Base-by-base conservation (phyloP, 2,797 vertebrate species). In the Parauchenoglanis ngamensis region DNA sequence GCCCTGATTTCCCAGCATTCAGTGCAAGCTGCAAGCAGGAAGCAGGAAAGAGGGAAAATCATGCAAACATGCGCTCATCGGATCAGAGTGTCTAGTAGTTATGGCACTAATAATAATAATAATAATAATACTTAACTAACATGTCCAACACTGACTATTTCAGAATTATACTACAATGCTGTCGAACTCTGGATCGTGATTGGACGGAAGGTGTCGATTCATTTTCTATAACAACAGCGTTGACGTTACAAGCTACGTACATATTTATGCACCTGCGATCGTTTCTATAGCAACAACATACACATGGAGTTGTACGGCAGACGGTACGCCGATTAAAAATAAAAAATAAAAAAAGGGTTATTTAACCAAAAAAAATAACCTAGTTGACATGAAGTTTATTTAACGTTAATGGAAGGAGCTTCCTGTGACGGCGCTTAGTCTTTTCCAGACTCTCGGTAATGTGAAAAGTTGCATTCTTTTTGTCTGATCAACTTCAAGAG, bases 1-100 rank as follows among this genome's bases (percentile, higher is more conserved):
- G 56, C 56, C 21, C 56, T 15, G 78, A 61, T 80, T 61, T 80
- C 78, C 56, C 56, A 80, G 78, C 56, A 61, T 80, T 83, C 80
- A 76, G 46, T 31, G 40, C 79, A 46, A 73, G 67, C 25, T 31
- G 44, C 77, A 82, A 52, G 86, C 86, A 77, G 57, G 40, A 25
- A n/a, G 23, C 13, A 83, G 35, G 80, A 52, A 67, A 44, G 46
- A n/a, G 17, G 0, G 0, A 28, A 13, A 52, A 21, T 17, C 81
- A 84, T 84, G 86, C 81, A 57, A 68, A 49, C 44, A 40, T 72
- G 6, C 13, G 12, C 6, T 56, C 44, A 17, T 31, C 17, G 35
- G 40, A 17, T 78, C 31, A 56, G 31, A 78, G 28, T 35, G 76
- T 56, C 11, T 7, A 54, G 46, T 3, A 10, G 15, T 40, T 44